Conservation (phyloP, 2,797 vertebrate genomes). For the Alca torda region DNA sequence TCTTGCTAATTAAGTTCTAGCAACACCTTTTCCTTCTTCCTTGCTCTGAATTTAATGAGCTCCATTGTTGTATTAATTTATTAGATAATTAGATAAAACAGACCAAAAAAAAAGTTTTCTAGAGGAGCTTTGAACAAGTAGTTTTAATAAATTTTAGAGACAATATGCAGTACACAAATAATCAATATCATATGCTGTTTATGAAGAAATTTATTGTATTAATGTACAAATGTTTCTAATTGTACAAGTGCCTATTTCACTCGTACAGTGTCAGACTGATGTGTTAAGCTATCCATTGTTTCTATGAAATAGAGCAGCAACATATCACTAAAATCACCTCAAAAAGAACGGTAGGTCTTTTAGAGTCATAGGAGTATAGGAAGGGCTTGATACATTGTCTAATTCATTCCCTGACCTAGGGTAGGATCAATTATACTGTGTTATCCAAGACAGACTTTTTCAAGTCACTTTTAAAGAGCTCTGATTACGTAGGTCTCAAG, state of each 20-base stretch:
- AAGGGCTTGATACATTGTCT: neutral
- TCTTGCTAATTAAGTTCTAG: constrained; percentile 85
- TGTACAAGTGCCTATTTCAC: neutral
- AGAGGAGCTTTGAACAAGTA: constrained; percentile 32
- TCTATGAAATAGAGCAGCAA: constrained; percentile 1
- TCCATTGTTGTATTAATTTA: constrained; percentile 81
- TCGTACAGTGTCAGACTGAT: neutral
- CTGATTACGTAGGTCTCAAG: neutral
- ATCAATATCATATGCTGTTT: neutral
- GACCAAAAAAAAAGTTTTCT: constrained; percentile 46
- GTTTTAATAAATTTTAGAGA: constrained; percentile 32
- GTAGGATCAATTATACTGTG: neutral
- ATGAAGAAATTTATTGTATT: neutral
- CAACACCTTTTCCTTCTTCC: constrained; percentile 80
- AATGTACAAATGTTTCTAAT: neutral
- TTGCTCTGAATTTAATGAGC: constrained; percentile 80
- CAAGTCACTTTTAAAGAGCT: neutral
- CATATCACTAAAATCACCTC: neutral
- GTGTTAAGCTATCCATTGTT: neutral
- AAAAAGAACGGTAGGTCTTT: neutral
- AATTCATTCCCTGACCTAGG: neutral
- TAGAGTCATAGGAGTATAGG: neutral
- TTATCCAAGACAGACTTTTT: neutral
- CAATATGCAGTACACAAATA: neutral
- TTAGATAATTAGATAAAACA: constrained; percentile 80